Evolutionary conservation across 2,113 vertebrate species (phyloP), one percentile per base, ranked within the genome.

Genomic region (Daboia siamensis): DNA sequence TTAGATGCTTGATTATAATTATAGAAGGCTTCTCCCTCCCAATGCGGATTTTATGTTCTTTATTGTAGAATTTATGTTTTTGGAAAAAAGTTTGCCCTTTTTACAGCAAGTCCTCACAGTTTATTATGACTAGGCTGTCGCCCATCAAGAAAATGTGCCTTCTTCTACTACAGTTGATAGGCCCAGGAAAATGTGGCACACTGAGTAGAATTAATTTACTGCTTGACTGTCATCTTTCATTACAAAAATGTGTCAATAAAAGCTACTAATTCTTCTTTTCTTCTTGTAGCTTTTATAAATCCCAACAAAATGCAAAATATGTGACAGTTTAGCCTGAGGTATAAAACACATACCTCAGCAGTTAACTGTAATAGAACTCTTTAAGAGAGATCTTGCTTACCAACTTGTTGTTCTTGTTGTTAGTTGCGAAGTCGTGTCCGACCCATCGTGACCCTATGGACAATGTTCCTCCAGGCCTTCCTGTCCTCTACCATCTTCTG

Each of bases 271-370:
- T 29, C 56, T 96, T 90, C 74, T n/a, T 12, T 29, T 54, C 21
- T 61, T n/a, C 12, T 33, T 48, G 17, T 44, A 92, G 91, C 64
- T 95, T 95, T 95, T 96, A 94, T 95, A 94, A 96, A 94, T 93
- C 2, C 1, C 69, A 88, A 80, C 92, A 93, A 84, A 96, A 94
- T 95, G 92, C 48, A 92, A 95, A 92, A 93, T 95, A 96, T 91
- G 24, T 46, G 93, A 90, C 89, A 93, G 57, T 95, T 97, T 90
- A 96, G 39, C 59, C 92, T 94, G 29, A 90, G 33, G 90, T 88
- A 90, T 80, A 95, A 95, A 95, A 17, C n/a, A 93, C 87, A 92
- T 91, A 95, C 29, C 26, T 89, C 23, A 88, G 44, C 9, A 29
- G 51, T 54, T 85, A 44, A 61, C 55, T 86, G 48, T 56, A 94